Conservation (phyloP, 1,140 invertebrate genomes). For the Brachionus manjavacas region DNA sequence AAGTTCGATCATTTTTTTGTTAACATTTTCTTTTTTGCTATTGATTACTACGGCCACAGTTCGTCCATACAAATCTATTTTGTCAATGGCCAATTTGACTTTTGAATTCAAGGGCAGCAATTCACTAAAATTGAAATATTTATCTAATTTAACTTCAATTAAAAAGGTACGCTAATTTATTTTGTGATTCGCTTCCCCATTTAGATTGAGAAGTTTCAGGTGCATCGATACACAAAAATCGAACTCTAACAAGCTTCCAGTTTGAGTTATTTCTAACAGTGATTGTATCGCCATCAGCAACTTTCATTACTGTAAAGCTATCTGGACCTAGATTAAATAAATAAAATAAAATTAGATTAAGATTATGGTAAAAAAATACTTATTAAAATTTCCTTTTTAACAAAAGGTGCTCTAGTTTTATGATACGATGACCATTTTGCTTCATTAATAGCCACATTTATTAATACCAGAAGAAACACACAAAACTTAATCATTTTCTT, state of each 20-base stretch:
- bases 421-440: neutral
- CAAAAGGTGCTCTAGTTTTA: neutral
- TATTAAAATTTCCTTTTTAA: neutral
- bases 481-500: conserved; percentile 1
- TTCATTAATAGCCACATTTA: neutral
- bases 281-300: conserved; percentile 33
- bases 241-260: neutral
- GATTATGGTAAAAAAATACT: neutral
- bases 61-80: conserved; percentile 34
- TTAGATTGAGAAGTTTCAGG: conserved; percentile 1
- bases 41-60: conserved; percentile 11
- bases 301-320: conserved; percentile 24
- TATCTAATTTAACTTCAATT: neutral
- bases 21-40: conserved; percentile 8
- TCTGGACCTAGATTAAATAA: neutral
- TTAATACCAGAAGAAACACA: neutral
- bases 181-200: neutral
- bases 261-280: conserved; percentile 13
- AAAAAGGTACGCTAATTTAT: conserved; percentile 10
- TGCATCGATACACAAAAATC: conserved; percentile 41
- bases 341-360: neutral
- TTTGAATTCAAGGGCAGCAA: neutral
- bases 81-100: neutral
- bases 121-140: conserved; percentile 19
- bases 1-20: conserved; percentile 17